Evolutionary conservation across 2,797 vertebrate genomes (phyloP), one percentile per base, ranked within the genome.

Genomic region (Pterois miles): DNA sequence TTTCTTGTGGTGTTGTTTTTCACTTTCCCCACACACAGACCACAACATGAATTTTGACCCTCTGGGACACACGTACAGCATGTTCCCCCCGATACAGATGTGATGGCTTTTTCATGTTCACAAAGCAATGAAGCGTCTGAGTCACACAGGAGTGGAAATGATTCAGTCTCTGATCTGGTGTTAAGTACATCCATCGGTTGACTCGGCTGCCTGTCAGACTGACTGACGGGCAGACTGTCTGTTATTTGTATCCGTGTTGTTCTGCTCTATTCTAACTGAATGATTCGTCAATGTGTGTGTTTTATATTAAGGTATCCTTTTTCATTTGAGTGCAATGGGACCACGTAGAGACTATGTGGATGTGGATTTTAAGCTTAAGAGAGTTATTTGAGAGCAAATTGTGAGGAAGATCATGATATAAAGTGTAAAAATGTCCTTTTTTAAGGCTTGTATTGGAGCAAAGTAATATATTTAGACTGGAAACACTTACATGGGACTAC

Each of bases 221-320:
- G 74, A 80, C 68, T 56, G 74, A 53, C 74, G 74, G 62, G 22
- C 68, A 23, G 80, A 80, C 69, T 65, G 69, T 85, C 83, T 86
- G 88, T 82, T 90, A 46, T 88, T 89, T 87, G 90, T 93, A 85
- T 90, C 89, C 38, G 92, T 94, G 91, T 93, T 88, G 94, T 94
- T 93, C 77, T 92, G 90, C 92, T 89, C 90, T 93, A 82, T 79
- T 94, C 83, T 93, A 93, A 91, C 48, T 68, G 90, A 91, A 90
- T 91, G 86, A 96, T 96, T 90, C 50, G 91, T 94, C 88, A 85
- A 93, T 90, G 94, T 97, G 95, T 96, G 93, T 95, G 94, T 96
- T 95, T 94, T 93, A 92, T 96, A 92, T 89, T 85, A 80, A 79
- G 80, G 77, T 92, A 86, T 87, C 31, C 13, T 85, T 89, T 91